These are phyloP conservation scores for Alauda arvensis DNA, from an alignment of 2,797 vertebrate genomes.

Conservation along the genomic window DNA sequence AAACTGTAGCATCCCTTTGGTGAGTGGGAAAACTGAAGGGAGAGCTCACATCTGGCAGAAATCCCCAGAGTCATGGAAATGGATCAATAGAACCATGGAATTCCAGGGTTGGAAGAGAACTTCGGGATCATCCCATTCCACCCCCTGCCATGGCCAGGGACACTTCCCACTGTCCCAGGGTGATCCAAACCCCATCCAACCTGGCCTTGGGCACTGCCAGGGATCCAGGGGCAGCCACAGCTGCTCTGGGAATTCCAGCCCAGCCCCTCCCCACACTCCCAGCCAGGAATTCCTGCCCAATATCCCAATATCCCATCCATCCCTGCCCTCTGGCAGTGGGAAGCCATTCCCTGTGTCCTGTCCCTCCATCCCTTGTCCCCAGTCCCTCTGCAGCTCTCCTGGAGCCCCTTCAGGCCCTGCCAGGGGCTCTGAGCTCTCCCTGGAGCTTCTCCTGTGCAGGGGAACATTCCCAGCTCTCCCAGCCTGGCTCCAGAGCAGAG, in stretches of 20 bases:
- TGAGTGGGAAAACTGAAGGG: not conserved
- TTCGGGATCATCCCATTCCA: not conserved
- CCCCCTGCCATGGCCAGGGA: not conserved
- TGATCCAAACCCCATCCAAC: not conserved
- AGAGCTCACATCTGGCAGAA: not conserved
- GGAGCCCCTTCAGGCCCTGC: not conserved
- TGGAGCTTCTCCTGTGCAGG: not conserved
- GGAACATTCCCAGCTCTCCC: not conserved
- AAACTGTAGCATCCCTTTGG: not conserved
- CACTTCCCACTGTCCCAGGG: not conserved
- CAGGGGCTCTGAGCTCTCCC: not conserved
- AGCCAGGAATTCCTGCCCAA: not conserved
- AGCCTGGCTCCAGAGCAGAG: not conserved
- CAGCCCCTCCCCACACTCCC: no score
- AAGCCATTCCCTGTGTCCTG: not conserved
- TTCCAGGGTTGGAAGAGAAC: not conserved
- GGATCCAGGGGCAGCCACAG: not conserved
- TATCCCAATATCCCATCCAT: not conserved
- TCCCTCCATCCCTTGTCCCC: not conserved
- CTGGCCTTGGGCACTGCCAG: not conserved
- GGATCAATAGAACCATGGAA: not conserved
- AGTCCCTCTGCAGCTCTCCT: not conserved
- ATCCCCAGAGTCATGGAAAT: not conserved
- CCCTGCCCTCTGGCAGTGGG: not conserved
- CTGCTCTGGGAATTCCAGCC: not conserved